Conservation (phyloP, 2,888 invertebrate species). For the Amphipyra berbera region DNA sequence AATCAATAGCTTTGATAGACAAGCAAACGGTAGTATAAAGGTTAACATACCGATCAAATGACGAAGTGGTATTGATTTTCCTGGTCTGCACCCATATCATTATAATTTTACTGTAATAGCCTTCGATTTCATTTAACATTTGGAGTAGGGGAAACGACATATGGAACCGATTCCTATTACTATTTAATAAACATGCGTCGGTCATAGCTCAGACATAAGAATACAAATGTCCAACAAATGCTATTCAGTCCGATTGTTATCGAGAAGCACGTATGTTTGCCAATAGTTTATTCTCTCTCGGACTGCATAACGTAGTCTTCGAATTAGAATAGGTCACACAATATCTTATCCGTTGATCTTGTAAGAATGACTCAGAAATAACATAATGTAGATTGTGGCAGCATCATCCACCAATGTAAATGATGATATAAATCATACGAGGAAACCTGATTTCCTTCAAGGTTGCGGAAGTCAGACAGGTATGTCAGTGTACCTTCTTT, state of each 20-base stretch:
- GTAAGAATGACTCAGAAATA: conserved; percentile 1
- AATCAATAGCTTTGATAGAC: conserved; percentile 7
- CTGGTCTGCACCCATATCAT: conserved; percentile 32
- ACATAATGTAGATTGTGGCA: neutral
- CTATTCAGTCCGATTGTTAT: conserved; percentile 14
- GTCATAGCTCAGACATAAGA: neutral
- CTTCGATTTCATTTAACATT: conserved; percentile 22
- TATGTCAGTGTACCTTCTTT: neutral
- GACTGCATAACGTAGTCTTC: neutral
- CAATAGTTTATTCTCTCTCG: conserved; percentile 9
- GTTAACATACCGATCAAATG: conserved; percentile 31
- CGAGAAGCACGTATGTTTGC: neutral
- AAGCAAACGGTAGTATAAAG: conserved; percentile 2
- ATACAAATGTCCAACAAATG: conserved; percentile 18
- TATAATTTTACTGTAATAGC: conserved; percentile 24
- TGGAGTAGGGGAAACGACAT: neutral
- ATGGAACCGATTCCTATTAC: conserved; percentile 11
- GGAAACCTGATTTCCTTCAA: conserved; percentile 28
- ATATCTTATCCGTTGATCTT: neutral
- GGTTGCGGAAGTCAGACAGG: conserved; percentile 16
- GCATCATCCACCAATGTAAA: conserved; percentile 1
- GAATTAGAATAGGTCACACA: conserved; percentile 5
- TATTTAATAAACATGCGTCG: conserved; percentile 10
- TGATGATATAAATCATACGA: neutral
- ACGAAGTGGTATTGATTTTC: conserved; percentile 38